Evolutionary conservation across 2,113 vertebrate species (phyloP).

Genomic region (Pampusana beccarii): DNA sequence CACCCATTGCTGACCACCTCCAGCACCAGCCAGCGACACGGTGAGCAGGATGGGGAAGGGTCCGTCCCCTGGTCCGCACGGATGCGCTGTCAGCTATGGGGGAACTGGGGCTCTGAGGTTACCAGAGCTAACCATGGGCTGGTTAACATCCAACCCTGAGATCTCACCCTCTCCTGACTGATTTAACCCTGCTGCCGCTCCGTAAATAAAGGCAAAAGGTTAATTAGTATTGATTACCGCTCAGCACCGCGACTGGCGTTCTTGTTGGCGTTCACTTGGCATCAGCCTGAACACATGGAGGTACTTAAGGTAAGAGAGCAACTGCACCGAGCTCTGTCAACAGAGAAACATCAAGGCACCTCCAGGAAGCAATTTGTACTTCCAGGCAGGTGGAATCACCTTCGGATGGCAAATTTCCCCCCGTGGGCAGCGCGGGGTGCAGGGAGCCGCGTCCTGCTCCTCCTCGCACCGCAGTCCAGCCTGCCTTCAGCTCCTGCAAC

Average conservation of each 20-base stretch:
- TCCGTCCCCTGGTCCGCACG: rapidly evolving
- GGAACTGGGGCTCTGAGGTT: neutral
- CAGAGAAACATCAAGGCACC: neutral
- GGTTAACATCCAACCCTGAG: neutral
- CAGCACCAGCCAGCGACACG: rapidly evolving
- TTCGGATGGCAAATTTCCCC: rapidly evolving
- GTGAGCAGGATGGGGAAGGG: neutral
- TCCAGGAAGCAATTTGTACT: neutral
- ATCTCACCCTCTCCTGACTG: neutral
- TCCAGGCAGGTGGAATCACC: neutral
- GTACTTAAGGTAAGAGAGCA: neutral
- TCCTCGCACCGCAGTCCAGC: rapidly evolving
- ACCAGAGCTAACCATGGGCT: neutral
- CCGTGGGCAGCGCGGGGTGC: neutral
- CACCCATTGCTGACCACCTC: neutral
- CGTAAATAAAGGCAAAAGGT: neutral
- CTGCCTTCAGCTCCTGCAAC: neutral
- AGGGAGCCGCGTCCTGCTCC: neutral
- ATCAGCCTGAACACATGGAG: neutral
- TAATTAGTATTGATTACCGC: neutral
- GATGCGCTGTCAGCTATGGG: rapidly evolving
- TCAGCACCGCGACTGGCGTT: neutral
- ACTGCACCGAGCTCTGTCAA: neutral
- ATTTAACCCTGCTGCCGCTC: neutral
- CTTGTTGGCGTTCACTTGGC: neutral